Base-by-base conservation (phyloP, 2,797 vertebrate genomes). In the Distichodus sexfasciatus region DNA sequence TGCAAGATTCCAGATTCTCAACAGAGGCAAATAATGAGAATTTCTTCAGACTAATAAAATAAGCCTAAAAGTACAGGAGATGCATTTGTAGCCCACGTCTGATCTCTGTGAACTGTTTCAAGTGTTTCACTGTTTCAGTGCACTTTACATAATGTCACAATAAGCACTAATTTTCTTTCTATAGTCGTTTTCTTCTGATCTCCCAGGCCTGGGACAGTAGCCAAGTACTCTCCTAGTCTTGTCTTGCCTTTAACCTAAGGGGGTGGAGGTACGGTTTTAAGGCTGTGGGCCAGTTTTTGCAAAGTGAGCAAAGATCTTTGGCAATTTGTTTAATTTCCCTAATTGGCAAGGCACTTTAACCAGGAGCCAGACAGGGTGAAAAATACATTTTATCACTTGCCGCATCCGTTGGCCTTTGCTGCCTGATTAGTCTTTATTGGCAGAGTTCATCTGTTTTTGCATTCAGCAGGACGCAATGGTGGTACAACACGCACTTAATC, bases 301-400 rank as follows among this genome's bases (percentile, higher is more conserved):
- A 82, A 79, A 79, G 79, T 71, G 73, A 82, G 78, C 81, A 77
- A 76, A 61, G 72, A 79, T 67, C n/a, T 84, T 82, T 75, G 83
- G 79, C 79, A 81, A 78, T 82, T 86, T 84, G 74, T 83, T 79
- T 69, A 85, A 63, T 68, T 79, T 80, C 77, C 83, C 60, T 76
- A 84, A 89, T 86, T 88, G 84, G 75, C 84, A 77, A 43, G 64
- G 74, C 66, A 77, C 60, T 84, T 86, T 79, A 66, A 80, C 81
- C 66, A 17, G 58, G 73, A 80, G 74, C 71, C 65, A 68, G 60
- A 9, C 29, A 31, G 29, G 11, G 23, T 41, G 40, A 21, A 15
- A 15, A 11, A 68, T 54, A 59, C 47, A 74, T 75, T 69, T 46
- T 84, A 82, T 71, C 43, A 81, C 78, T 85, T 59, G 51, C 17